A percentile compares a stretch with the other conserved stretches of the same genome.
Evolutionary conservation across 2,888 invertebrate species (phyloP).

Genomic region (Nematopogon swammerdamellus): DNA sequence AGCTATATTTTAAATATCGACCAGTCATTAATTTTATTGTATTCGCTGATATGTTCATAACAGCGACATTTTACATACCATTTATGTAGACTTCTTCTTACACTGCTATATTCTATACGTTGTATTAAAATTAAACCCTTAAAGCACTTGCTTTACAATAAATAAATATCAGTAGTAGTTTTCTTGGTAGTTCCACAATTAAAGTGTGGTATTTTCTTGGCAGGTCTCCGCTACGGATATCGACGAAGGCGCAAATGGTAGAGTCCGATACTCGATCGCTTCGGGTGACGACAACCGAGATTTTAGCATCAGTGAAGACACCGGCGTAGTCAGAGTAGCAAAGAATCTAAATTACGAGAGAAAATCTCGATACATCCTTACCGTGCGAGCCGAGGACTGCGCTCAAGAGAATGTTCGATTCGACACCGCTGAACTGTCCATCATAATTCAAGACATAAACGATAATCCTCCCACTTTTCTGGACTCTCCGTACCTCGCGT

Average conservation of each 20-base stretch:
- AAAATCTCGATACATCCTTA: conserved; percentile 77
- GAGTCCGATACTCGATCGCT: conserved; percentile 86
- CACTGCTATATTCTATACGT: too few relatives aligned
- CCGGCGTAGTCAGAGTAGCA: conserved; percentile 85
- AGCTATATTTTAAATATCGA: conserved; percentile 4
- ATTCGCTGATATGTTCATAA: too few relatives aligned
- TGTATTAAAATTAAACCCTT: too few relatives aligned
- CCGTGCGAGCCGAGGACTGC: conserved; percentile 85
- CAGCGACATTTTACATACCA: too few relatives aligned
- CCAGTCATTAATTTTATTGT: background rate
- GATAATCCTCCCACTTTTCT: conserved; percentile 92
- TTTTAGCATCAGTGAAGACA: conserved; percentile 89
- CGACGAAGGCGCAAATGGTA: conserved; percentile 86
- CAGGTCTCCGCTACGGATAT: conserved; percentile 87
- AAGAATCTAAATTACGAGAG: conserved; percentile 93
- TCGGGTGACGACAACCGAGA: conserved; percentile 88
- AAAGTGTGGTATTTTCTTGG: too few relatives aligned
- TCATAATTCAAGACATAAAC: conserved; percentile 87
- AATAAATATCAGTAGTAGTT: too few relatives aligned
- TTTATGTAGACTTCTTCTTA: too few relatives aligned
- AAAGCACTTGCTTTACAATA: too few relatives aligned
- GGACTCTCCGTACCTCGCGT: conserved; percentile 91
- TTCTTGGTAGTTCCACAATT: too few relatives aligned
- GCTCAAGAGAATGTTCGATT: conserved; percentile 69
- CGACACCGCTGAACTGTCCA: conserved; percentile 78